Evolutionary conservation across 2,888 invertebrate species (phyloP).

Genomic region (Hemicrepidius hirtus): DNA sequence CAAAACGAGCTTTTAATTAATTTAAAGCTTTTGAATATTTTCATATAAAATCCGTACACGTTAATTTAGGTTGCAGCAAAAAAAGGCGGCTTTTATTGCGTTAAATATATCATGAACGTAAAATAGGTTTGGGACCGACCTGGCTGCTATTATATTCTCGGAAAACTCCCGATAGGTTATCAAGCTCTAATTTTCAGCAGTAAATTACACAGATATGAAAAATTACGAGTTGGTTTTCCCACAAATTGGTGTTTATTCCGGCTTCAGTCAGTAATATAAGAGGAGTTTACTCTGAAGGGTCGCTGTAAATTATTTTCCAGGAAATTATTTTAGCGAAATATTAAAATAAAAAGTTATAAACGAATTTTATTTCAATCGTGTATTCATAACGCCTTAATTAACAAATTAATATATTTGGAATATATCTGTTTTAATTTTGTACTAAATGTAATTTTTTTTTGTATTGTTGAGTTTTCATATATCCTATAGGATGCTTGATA

Average conservation of each 20-base stretch:
- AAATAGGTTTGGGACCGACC: constrained; percentile 11
- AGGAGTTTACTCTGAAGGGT: constrained; percentile 14
- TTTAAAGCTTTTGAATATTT: background rate
- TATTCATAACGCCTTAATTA: background rate
- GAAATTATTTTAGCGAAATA: background rate
- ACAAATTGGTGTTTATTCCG: constrained; percentile 34
- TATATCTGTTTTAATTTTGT: too few relatives aligned
- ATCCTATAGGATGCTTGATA: too few relatives aligned
- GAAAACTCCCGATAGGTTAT: constrained; percentile 35
- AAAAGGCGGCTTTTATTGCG: constrained; percentile 1
- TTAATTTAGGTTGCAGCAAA: background rate
- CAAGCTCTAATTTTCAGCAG: constrained; percentile 35
- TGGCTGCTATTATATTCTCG: constrained; percentile 17
- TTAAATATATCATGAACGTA: constrained; percentile 9
- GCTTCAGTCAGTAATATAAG: constrained; percentile 32
- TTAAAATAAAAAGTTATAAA: background rate
- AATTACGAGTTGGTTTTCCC: constrained; percentile 28
- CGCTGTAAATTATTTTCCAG: constrained; percentile 9
- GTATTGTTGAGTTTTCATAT: too few relatives aligned
- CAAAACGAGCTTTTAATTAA: background rate
- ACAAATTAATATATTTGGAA: too few relatives aligned
- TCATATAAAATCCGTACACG: background rate
- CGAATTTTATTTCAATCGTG: background rate
- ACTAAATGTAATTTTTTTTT: too few relatives aligned
- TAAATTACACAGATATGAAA: constrained; percentile 34